A percentile compares a stretch with the other conserved stretches of the same genome.
Conservation (phyloP, 2,113 vertebrate species). For the Empidonax traillii region DNA sequence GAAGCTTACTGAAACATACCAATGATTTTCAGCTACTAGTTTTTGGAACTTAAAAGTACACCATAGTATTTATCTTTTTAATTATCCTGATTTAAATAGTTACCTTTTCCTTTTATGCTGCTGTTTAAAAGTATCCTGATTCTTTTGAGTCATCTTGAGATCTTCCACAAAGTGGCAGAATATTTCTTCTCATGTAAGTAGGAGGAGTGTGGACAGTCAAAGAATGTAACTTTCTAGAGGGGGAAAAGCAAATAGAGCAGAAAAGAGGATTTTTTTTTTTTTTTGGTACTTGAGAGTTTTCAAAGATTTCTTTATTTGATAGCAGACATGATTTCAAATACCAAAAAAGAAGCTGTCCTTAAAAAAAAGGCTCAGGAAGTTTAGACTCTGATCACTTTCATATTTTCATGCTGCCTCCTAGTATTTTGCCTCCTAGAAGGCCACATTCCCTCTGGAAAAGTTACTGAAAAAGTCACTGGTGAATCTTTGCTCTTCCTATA, state of each 20-base stretch:
- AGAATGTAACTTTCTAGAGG: conserved; percentile 70
- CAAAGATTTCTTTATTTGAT: conserved; percentile 68
- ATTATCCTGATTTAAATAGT: conserved; percentile 44
- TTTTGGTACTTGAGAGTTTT: conserved; percentile 2
- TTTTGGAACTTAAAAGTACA: neutral
- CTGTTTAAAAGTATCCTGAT: conserved; percentile 64
- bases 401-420: neutral
- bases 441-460: neutral
- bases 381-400: conserved; percentile 65
- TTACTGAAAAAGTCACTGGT: neutral
- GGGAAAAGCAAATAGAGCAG: conserved; percentile 67
- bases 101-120: conserved; percentile 63
- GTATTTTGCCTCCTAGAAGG: conserved; percentile 5
- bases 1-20: neutral
- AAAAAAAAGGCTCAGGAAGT: conserved; percentile 41
- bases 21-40: neutral
- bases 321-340: conserved; percentile 27
- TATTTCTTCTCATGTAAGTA: conserved; percentile 67
- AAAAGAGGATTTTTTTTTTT: conserved; percentile 61
- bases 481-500: neutral
- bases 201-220: conserved; percentile 66
- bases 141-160: conserved; percentile 65
- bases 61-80: neutral
- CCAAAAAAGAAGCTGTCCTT: conserved; percentile 50
- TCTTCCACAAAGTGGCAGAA: conserved; percentile 63